phyloP scores from a whole-genome alignment of 2,797 vertebrate species.

The Acropternis orthonyx region DNA sequence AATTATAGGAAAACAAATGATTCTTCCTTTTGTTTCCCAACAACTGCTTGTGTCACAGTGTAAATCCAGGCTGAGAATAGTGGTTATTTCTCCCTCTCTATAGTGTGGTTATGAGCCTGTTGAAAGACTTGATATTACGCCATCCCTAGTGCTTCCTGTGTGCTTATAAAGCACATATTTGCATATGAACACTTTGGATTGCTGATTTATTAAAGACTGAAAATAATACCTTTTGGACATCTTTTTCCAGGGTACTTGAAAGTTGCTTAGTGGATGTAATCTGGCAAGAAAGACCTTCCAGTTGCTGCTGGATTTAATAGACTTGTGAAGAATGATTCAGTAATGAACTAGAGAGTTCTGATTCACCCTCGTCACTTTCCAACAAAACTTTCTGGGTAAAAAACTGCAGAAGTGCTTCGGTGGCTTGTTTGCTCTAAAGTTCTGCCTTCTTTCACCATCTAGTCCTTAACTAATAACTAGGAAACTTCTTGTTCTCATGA shows the following conservation, averaged over 20 bases:
- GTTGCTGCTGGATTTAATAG: constrained; percentile 12
- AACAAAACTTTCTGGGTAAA: background rate
- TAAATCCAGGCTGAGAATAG: background rate
- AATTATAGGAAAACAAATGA: background rate
- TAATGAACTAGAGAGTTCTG: background rate
- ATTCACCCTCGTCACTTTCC: background rate
- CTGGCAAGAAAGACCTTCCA: background rate
- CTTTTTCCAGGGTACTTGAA: background rate
- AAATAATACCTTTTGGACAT: background rate
- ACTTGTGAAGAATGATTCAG: background rate
- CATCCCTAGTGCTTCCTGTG: background rate
- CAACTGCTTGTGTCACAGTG: background rate
- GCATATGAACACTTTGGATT: background rate
- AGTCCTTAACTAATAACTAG: background rate
- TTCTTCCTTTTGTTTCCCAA: background rate
- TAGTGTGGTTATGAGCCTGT: background rate
- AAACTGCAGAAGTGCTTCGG: background rate
- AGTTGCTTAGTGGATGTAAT: constrained; percentile 8
- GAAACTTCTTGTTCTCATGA: background rate
- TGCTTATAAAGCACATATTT: background rate
- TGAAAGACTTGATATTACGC: background rate
- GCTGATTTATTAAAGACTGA: background rate
- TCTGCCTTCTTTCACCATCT: background rate
- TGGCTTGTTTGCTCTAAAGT: background rate
- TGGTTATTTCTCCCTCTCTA: background rate